Evolutionary conservation across 2,797 vertebrate genomes (phyloP), one percentile per base, ranked within the genome.

Genomic region (Tenualosa thibaudeaui): DNA sequence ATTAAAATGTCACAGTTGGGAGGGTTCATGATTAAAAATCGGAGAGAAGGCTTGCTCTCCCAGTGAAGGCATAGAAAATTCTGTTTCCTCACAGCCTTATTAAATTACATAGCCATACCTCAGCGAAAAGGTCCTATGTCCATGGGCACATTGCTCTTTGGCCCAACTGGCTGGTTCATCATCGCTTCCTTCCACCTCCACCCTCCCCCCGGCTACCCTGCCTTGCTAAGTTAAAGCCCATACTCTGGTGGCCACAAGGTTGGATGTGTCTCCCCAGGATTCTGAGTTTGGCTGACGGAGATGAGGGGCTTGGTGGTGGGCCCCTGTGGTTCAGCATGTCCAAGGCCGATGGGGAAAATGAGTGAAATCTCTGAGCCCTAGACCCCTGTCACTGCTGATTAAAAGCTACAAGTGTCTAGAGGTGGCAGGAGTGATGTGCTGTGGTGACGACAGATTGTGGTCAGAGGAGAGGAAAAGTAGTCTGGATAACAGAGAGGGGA

Each of bases 361-460:
- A 9, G 5, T 10, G n/a, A 22, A 22, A 54, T 62, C 56, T 65
- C 56, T 7, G 12, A 24, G 49, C 9, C 43, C 5, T 24, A 81
- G 71, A 78, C 75, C 40, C 54, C 71, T 49, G 24, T 85, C 58
- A 50, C 68, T 71, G 56, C 51, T 78, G 17, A 83, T 87, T 83
- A 85, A 46, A 54, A 43, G 75, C 65, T 68, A 82, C 71, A 85
- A 58, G 13, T 4, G 75, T 43, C 65, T 82, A 50, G 81, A 81
- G 84, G 71, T 65, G 81, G 24, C 37, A 71, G 37, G 26, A 53
- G 58, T 71, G 53, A 62, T 81, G 40, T 54, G 54, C 51, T 46
- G 40, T 22, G 43, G 37, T 40, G 26, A 22, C 7, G 71, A 19
- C 15, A 15, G 68, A 71, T 31, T 40, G 3, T 3, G 13, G 31